Evolutionary conservation across 2,888 invertebrate species (phyloP), one percentile per base, ranked within the genome.

Genomic region (Graphium colonna): DNA sequence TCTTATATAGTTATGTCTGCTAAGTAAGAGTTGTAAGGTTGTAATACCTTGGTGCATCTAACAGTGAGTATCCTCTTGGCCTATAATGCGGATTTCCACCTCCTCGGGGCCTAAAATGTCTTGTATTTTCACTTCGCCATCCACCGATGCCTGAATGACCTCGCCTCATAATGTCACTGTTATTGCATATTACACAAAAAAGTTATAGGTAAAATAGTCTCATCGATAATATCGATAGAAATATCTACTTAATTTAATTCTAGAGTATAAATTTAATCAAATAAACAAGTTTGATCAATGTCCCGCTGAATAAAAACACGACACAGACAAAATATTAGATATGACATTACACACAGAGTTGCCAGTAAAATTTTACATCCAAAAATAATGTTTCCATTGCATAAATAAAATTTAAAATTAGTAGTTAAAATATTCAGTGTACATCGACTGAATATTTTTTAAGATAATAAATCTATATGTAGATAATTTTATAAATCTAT

Each of bases 81-180:
- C 85, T 76, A 63, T 72, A 87, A 61, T 76, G 77, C 8, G 74
- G 75, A 51, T 73, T 65, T 28, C 76, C 79, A 52, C 75, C 75
- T 60, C 69, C 70, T 70, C 86, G 77, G 54, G 86, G 78, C 62
- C 83, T 80, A 60, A 79, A 88, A 73, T 80, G 75, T 65, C 85
- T 79, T 31, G 73, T 77, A 73, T 79, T 79, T 64, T 87, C 88
- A 71, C 68, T 78, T 69, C 86, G 77, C 89, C 89, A 88, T 68
- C 82, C 82, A 60, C 83, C 78, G 62, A 75, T 72, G 64, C 78
- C 75, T 63, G 77, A 65, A 68, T 86, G 88, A 86, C 88, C 87
- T 84, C 89, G 86, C 65, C 88, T 79, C 89, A 89, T 89, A 65
- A 66, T 82, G 70, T 58, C 60, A 71, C 60, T 60, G 63, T 73